Conservation (phyloP, 2,113 vertebrate species). For the Spea bombifrons region DNA sequence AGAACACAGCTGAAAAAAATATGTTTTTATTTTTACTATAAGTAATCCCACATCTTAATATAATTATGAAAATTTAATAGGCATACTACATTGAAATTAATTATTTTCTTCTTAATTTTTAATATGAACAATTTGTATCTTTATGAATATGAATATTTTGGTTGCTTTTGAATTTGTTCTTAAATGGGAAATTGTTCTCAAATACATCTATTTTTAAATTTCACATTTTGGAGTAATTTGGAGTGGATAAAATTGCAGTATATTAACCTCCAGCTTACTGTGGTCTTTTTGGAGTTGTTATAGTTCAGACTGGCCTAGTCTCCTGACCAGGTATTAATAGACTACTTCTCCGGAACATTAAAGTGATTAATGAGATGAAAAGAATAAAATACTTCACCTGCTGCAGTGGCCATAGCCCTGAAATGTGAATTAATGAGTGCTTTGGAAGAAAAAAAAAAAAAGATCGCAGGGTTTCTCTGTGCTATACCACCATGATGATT, state of each 20-base stretch:
- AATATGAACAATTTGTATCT: too few relatives aligned
- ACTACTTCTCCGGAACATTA: slow-evolving; percentile 58
- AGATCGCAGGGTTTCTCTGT: slow-evolving; percentile 47
- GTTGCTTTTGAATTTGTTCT: too few relatives aligned
- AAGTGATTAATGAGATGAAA: slow-evolving; percentile 69
- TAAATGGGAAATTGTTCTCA: slow-evolving; percentile 20
- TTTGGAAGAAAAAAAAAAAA: slow-evolving; percentile 16
- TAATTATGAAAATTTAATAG: too few relatives aligned
- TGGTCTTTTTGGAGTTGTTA: slow-evolving; percentile 53
- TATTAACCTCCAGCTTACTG: slow-evolving; percentile 52
- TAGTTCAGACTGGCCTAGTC: slow-evolving; percentile 56
- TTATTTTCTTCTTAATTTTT: too few relatives aligned
- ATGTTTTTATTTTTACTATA: too few relatives aligned
- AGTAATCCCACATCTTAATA: too few relatives aligned
- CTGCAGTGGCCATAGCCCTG: slow-evolving; percentile 55
- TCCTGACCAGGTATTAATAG: slow-evolving; percentile 63
- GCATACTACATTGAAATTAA: too few relatives aligned
- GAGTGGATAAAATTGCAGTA: slow-evolving; percentile 50
- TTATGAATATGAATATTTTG: too few relatives aligned
- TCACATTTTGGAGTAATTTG: slow-evolving; percentile 48
- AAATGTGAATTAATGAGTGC: slow-evolving; percentile 63
- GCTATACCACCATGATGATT: slow-evolving; percentile 50
- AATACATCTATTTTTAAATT: slow-evolving; percentile 48
- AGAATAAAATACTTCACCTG: slow-evolving; percentile 65
- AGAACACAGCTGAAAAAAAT: too few relatives aligned